Evolutionary conservation across 2,888 invertebrate genomes (phyloP).

Genomic region (Pheosia gnoma): DNA sequence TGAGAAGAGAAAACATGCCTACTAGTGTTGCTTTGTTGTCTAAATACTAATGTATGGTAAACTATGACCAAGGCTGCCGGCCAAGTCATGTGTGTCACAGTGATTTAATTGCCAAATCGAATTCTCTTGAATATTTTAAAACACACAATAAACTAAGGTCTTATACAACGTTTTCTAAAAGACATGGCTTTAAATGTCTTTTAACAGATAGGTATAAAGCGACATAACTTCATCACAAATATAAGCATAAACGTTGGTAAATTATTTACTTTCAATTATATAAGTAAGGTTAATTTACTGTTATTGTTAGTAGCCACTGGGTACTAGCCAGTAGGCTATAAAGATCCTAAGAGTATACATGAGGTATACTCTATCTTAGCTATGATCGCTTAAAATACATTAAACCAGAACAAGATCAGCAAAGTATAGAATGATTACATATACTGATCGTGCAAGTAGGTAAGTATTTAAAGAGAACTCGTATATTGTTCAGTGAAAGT

Average conservation of each 20-base stretch:
- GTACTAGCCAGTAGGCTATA: too few species aligned
- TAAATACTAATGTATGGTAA: slow-evolving; percentile 65
- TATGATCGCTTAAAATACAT: too few species aligned
- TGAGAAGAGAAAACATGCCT: slow-evolving; percentile 44
- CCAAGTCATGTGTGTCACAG: slow-evolving; percentile 49
- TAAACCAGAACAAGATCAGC: too few species aligned
- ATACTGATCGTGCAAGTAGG: background rate
- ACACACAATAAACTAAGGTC: background rate
- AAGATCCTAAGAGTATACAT: too few species aligned
- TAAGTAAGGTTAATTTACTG: too few species aligned
- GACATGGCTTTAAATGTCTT: background rate
- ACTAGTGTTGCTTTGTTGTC: slow-evolving; percentile 42
- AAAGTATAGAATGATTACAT: background rate
- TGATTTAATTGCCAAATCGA: slow-evolving; percentile 48
- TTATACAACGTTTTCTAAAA: background rate
- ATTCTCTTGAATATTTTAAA: slow-evolving; percentile 13
- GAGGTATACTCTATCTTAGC: too few species aligned
- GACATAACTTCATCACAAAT: background rate
- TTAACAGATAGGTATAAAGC: background rate
- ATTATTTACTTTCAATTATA: too few species aligned
- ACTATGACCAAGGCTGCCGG: slow-evolving; percentile 55
- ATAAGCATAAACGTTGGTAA: too few species aligned
- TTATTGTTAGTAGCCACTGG: too few species aligned
- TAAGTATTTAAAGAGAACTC: slow-evolving; percentile 5
- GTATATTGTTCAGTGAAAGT: slow-evolving; percentile 17